Conservation (phyloP, 2,797 vertebrate species). For the Falco naumanni region DNA sequence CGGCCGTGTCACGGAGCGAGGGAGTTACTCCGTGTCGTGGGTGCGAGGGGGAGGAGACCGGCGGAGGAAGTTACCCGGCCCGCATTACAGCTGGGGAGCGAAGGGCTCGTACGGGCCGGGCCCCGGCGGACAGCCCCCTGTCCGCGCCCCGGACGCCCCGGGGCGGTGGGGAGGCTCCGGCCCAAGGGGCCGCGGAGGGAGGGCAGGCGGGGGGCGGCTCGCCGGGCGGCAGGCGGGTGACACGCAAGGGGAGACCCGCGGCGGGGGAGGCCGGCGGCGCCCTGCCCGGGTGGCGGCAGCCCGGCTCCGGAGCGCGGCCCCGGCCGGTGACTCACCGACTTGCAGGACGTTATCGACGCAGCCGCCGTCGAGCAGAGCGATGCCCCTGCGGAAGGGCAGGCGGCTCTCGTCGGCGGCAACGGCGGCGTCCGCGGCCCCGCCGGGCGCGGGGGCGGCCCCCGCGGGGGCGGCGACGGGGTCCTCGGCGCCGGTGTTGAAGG, state of each 20-base stretch:
- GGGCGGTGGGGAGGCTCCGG: neutral
- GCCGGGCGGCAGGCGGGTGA: neutral
- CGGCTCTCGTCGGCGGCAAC: slow-evolving; percentile 85
- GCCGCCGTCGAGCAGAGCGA: slow-evolving; percentile 91
- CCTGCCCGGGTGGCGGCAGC: neutral
- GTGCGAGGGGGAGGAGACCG: neutral
- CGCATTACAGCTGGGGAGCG: neutral
- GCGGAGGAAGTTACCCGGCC: neutral
- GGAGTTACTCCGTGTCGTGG: neutral
- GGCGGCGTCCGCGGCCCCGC: slow-evolving; percentile 31
- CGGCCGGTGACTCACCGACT: slow-evolving; percentile 89
- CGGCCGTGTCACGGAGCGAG: neutral
- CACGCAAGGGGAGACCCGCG: neutral
- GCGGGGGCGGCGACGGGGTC: slow-evolving; percentile 74
- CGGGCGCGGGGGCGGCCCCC: slow-evolving; percentile 44
- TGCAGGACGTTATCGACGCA: slow-evolving; percentile 96
- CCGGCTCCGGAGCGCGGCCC: neutral
- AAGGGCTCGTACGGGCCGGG: neutral
- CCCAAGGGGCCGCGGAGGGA: neutral
- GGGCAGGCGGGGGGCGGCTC: neutral
- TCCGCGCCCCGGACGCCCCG: too few relatives aligned
- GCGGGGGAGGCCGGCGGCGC: neutral
- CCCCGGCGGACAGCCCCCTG: neutral
- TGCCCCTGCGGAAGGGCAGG: slow-evolving; percentile 91
- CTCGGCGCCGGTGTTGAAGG: slow-evolving; percentile 89